Conservation (phyloP, 2,797 vertebrate species). For the Naso thynnoides region DNA sequence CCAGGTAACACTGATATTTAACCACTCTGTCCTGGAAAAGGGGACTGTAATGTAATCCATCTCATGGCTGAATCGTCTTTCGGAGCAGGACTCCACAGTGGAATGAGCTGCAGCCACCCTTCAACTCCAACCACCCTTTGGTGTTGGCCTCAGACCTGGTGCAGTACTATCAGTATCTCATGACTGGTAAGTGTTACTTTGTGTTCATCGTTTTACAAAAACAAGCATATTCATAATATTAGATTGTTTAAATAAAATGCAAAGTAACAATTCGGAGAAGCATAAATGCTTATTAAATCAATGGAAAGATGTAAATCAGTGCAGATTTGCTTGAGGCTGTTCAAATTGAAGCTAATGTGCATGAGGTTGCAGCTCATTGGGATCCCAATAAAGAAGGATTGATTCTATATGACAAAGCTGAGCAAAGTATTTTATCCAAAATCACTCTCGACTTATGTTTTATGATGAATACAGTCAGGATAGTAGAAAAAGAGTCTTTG, state of each 20-base stretch:
- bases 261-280: not conserved
- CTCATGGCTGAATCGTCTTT: constrained; percentile 57
- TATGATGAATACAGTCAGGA: not conserved
- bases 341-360: constrained; percentile 19
- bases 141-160: constrained; percentile 95
- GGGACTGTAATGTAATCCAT: not conserved
- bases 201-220: constrained; percentile 1
- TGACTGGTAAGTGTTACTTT: constrained; percentile 89
- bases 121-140: constrained; percentile 95
- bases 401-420: not conserved
- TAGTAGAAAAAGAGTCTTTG: not conserved
- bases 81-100: constrained; percentile 93
- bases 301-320: constrained; percentile 21
- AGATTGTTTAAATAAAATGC: not conserved
- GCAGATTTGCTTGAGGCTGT: constrained; percentile 9
- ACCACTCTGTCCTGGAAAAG: not conserved
- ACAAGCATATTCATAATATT: not conserved
- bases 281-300: constrained; percentile 4
- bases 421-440: not conserved
- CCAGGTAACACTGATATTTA: constrained; percentile 86
- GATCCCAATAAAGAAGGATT: constrained; percentile 10
- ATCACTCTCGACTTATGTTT: not conserved
- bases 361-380: constrained; percentile 10
- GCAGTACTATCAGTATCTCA: constrained; percentile 94
- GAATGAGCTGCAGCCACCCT: constrained; percentile 98